Conservation (phyloP, 2,797 vertebrate genomes). For the Austrolebias charrua region DNA sequence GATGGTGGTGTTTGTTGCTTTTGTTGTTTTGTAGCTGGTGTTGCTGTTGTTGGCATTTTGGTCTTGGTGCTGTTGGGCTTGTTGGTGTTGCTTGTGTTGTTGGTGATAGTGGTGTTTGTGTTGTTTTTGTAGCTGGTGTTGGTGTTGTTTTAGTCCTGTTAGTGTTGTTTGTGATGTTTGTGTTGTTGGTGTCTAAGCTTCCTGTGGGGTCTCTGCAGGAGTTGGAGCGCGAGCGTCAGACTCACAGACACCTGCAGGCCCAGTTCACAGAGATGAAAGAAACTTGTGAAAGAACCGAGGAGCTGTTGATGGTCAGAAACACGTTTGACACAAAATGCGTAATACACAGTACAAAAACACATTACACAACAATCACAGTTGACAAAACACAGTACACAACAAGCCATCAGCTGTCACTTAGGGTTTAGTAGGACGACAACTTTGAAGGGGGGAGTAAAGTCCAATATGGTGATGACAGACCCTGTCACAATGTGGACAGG, state of each 20-base stretch:
- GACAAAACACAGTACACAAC: too few relatives aligned
- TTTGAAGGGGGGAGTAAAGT: too few relatives aligned
- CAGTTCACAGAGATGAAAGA: constrained; percentile 86
- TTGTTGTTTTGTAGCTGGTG: too few relatives aligned
- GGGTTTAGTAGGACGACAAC: too few relatives aligned
- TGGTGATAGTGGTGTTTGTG: too few relatives aligned
- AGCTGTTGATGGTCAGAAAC: constrained; percentile 84
- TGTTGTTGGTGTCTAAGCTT: neutral
- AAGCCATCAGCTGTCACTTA: too few relatives aligned
- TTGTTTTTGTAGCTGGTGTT: neutral
- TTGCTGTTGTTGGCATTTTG: neutral
- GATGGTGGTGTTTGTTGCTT: neutral
- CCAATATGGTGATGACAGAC: too few relatives aligned
- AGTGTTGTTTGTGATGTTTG: neutral
- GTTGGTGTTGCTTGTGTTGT: neutral
- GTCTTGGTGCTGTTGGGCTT: neutral
- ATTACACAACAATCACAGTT: too few relatives aligned
- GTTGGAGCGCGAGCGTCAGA: constrained; percentile 84
- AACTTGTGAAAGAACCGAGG: constrained; percentile 85
- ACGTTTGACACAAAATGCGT: too few relatives aligned
- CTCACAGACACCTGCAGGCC: constrained; percentile 83
- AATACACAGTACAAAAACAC: too few relatives aligned
- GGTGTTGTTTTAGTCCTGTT: neutral
- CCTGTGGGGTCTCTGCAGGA: constrained; percentile 70
- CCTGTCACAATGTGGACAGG: too few relatives aligned